Evolutionary conservation across 2,113 vertebrate genomes (phyloP).

Genomic region (Grammomys dolichurus): DNA sequence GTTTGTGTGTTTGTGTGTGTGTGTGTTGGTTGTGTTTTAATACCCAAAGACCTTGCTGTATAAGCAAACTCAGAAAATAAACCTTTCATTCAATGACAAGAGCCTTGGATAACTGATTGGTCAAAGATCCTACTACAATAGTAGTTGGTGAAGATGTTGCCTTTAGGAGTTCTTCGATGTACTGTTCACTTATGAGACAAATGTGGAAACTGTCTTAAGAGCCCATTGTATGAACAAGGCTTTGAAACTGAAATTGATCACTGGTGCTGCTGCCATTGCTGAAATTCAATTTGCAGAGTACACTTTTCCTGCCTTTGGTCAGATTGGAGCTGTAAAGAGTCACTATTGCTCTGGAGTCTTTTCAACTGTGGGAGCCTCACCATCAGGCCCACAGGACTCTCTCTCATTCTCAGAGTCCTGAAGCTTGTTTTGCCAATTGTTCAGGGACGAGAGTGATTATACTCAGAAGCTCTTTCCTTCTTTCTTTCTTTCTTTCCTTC

Average conservation of each 20-base stretch:
- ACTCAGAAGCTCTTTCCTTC: slow-evolving; percentile 91
- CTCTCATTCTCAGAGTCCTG: slow-evolving; percentile 97
- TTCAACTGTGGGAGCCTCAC: slow-evolving; percentile 96
- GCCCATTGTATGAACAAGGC: slow-evolving; percentile 97
- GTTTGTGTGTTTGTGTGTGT: neutral
- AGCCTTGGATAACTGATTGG: slow-evolving; percentile 96
- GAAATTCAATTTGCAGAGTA: slow-evolving; percentile 99
- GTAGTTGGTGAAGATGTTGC: neutral
- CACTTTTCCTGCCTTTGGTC: slow-evolving; percentile 98
- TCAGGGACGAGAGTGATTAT: slow-evolving; percentile 97
- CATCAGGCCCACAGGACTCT: slow-evolving; percentile 96
- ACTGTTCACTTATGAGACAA: neutral
- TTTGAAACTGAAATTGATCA: slow-evolving; percentile 96
- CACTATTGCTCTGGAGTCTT: slow-evolving; percentile 97
- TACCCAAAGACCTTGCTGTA: neutral
- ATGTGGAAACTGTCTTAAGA: slow-evolving; percentile 96
- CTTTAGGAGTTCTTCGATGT: neutral
- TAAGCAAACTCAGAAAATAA: slow-evolving; percentile 98
- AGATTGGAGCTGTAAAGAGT: slow-evolving; percentile 99
- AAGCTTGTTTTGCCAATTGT: slow-evolving; percentile 97
- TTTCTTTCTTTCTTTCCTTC: too few relatives aligned
- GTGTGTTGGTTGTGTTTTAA: neutral
- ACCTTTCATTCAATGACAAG: slow-evolving; percentile 96
- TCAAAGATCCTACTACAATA: slow-evolving; percentile 95
- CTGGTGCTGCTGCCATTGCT: slow-evolving; percentile 95